A percentile compares a stretch with the other conserved stretches of the same genome.
These are phyloP conservation scores for Pungitius pungitius DNA, from an alignment of 2,113 vertebrate genomes.

Conservation along the genomic window DNA sequence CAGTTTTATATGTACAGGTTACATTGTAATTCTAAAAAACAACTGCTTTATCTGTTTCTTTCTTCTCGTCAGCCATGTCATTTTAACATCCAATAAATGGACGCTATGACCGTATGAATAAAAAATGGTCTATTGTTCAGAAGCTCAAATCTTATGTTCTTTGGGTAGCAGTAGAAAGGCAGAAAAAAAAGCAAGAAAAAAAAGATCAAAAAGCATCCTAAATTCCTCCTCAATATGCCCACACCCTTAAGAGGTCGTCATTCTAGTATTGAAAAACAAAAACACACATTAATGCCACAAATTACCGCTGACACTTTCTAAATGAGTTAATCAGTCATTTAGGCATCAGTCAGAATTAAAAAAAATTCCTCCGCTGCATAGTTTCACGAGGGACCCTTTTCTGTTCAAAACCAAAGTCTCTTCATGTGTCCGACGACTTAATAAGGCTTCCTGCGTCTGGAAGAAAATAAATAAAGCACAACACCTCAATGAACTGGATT, in stretches of 20 bases:
- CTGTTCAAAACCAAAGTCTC: constrained; percentile 6
- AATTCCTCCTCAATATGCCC: not conserved
- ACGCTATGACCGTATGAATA: not conserved
- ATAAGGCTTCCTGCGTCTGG: constrained; percentile 89
- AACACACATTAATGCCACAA: constrained; percentile 4
- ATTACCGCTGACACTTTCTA: constrained; percentile 1
- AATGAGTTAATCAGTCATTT: not conserved
- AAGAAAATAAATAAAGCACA: constrained; percentile 16
- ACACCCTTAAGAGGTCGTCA: constrained; percentile 10
- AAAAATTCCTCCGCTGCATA: constrained; percentile 36
- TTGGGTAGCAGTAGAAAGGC: constrained; percentile 30
- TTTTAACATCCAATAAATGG: not conserved
- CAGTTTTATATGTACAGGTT: constrained; percentile 39
- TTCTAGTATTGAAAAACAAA: constrained; percentile 7
- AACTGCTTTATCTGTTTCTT: not conserved
- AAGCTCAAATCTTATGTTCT: constrained; percentile 33
- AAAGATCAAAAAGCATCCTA: not conserved
- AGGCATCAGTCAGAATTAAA: not conserved
- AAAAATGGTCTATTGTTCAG: constrained; percentile 3
- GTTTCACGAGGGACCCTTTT: constrained; percentile 6
- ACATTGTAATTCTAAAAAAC: not conserved
- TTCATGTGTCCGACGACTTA: constrained; percentile 51
- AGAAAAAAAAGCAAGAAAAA: not conserved
- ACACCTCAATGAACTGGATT: not conserved
- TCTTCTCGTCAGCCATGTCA: not conserved